Percentiles rank a stretch among this genome's conserved stretches.
Evolutionary conservation across 2,113 vertebrate genomes (phyloP).

Genomic region (Spermophilus dauricus): DNA sequence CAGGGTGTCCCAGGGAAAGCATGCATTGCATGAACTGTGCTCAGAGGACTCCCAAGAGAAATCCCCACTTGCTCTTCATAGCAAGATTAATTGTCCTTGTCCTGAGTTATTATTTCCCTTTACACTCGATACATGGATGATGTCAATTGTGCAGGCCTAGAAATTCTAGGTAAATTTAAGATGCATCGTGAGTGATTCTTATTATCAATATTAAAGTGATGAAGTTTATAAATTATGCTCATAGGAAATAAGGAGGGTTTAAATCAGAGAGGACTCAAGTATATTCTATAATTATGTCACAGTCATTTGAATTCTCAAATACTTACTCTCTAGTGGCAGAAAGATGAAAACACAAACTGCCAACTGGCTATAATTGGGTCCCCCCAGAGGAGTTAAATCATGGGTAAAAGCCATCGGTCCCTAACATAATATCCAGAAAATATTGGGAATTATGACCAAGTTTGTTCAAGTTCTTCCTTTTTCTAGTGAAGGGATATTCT

Average conservation of each 20-base stretch:
- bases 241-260: not conserved
- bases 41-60: not conserved
- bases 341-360: not conserved
- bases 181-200: not conserved
- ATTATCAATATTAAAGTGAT: conserved; percentile 30
- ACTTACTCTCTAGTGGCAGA: not conserved
- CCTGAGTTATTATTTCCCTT: conserved; percentile 19
- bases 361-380: not conserved
- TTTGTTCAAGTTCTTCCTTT: conserved; percentile 7
- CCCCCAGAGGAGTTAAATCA: not conserved
- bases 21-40: not conserved
- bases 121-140: conserved; percentile 12
- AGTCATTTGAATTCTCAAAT: not conserved
- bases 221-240: not conserved
- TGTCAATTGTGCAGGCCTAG: not conserved
- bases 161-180: not conserved
- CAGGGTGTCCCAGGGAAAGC: not conserved
- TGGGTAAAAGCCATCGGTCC: not conserved
- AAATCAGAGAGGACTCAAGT: not conserved
- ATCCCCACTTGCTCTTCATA: not conserved
- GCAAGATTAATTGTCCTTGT: conserved; percentile 43
- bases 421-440: not conserved
- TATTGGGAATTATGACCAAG: not conserved
- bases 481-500: not conserved
- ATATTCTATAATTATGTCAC: not conserved